A percentile compares a stretch with the other conserved stretches of the same genome.
phyloP scores from a whole-genome alignment of 2,113 vertebrate species.

The Cinclus cinclus region DNA sequence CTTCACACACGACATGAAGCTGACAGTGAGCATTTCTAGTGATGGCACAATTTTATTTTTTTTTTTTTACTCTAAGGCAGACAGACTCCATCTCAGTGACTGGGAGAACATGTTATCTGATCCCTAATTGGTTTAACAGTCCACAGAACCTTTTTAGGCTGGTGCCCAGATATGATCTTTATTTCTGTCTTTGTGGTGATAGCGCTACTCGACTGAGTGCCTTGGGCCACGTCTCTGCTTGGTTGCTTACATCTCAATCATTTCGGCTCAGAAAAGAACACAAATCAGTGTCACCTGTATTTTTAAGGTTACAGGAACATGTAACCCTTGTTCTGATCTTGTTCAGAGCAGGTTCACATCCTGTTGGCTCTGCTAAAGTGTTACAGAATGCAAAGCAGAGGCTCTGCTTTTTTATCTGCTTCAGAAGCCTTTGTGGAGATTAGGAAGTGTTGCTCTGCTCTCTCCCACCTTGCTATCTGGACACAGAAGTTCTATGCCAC shows the following conservation, averaged over 20 bases:
- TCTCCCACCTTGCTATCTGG: conserved; percentile 43
- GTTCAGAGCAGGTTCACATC: background rate
- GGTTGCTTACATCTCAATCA: background rate
- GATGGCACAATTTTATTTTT: background rate
- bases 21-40: background rate
- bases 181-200: conserved; percentile 2
- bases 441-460: conserved; percentile 43
- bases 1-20: background rate
- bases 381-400: conserved; percentile 29
- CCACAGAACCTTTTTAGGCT: background rate
- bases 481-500: conserved; percentile 19
- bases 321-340: background rate
- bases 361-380: conserved; percentile 16
- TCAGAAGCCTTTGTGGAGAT: conserved; percentile 27
- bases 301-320: background rate
- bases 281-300: background rate
- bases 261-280: background rate
- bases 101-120: background rate
- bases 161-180: conserved; percentile 17
- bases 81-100: background rate
- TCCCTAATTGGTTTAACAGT: conserved; percentile 20
- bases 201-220: background rate
- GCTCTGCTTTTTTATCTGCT: conserved; percentile 11
- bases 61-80: background rate
- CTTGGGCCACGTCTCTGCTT: accelerated